Evolutionary conservation across 1,140 invertebrate genomes (phyloP), one percentile per base, ranked within the genome.

Genomic region (Pseudobourletiella spinata): DNA sequence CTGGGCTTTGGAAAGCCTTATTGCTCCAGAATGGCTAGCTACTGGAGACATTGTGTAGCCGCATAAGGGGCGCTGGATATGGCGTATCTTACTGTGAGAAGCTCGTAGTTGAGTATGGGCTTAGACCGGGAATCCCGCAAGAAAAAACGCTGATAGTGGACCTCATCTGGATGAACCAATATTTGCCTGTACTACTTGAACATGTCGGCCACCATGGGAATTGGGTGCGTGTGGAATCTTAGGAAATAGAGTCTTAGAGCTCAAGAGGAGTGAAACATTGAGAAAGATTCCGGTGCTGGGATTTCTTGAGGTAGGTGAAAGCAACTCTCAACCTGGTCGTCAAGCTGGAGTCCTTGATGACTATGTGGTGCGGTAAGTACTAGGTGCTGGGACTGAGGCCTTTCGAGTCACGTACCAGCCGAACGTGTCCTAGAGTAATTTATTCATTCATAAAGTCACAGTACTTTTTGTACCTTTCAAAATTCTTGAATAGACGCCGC

Each of bases 41-140:
- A 71, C n/a, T 73, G 29, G 11, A 78, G 50, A 65, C 35, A 62
- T 51, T 71, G 50, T 3, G 68, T 71, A 6, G 74, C 73, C n/a
- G 72, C 46, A 57, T 65, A 76, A 20, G 74, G 68, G 14, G 73
- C 72, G 35, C 68, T 65, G 1, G 67, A 43, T 14, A 69, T 72
- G 0, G 76, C 76, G 55, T 75, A 73, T 0, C 73, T 74, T 1
- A 75, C 71, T n/a, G 76, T 68, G 3, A 22, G 28, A 58, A 74
- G 43, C 18, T 44, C 20, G 42, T 64, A 67, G 8, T 58, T 20
- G 35, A 70, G 60, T 30, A 77, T 39, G 24, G 25, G 14, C n/a
- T 73, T 55, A 44, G 59, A 42, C 15, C 65, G 57, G 15, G 59
- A 54, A 46, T 71, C 29, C 39, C 73, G 58, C 73, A 75, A 77